phyloP scores from a whole-genome alignment of 1,140 invertebrate genomes.

The Meteorus sp. region DNA sequence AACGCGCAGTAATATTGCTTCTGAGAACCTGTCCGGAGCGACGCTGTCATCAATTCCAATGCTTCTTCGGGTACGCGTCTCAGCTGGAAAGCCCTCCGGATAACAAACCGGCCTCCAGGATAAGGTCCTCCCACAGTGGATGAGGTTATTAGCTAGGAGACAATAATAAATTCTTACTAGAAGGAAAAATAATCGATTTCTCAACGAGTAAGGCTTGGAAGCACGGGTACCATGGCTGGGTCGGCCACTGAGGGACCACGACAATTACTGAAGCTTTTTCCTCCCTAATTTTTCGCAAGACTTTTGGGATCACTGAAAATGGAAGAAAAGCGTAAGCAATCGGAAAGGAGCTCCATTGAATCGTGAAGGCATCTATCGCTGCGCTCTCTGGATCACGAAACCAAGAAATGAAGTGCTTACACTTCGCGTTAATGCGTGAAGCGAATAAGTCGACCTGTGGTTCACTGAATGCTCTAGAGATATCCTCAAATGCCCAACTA shows the following conservation, averaged over 20 bases:
- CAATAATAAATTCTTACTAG: conserved; percentile 32
- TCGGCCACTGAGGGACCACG: conserved; percentile 31
- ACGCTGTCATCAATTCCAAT: neutral
- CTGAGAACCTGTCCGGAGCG: neutral
- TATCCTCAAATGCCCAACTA: conserved; percentile 1
- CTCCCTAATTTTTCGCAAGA: conserved; percentile 16
- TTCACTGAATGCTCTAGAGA: neutral
- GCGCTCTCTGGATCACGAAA: conserved; percentile 25
- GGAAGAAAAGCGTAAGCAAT: conserved; percentile 30
- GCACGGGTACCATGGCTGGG: conserved; percentile 26
- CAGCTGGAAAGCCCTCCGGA: conserved; percentile 5
- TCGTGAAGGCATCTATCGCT: conserved; percentile 13
- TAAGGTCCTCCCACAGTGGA: conserved; percentile 30
- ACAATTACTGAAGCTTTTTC: conserved; percentile 30
- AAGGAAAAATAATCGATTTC: conserved; percentile 19
- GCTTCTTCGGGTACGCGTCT: neutral
- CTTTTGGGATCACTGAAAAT: conserved; percentile 23
- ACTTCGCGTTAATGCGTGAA: conserved; percentile 31
- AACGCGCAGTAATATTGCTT: conserved; percentile 10
- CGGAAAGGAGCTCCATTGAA: conserved; percentile 19
- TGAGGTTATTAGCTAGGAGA: conserved; percentile 32
- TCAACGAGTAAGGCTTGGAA: conserved; percentile 20
- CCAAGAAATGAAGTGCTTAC: conserved; percentile 35
- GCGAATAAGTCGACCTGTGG: conserved; percentile 37
- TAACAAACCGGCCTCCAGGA: conserved; percentile 31